Evolutionary conservation across 2,888 invertebrate genomes (phyloP).

Genomic region (Eutolmus rufibarbis): DNA sequence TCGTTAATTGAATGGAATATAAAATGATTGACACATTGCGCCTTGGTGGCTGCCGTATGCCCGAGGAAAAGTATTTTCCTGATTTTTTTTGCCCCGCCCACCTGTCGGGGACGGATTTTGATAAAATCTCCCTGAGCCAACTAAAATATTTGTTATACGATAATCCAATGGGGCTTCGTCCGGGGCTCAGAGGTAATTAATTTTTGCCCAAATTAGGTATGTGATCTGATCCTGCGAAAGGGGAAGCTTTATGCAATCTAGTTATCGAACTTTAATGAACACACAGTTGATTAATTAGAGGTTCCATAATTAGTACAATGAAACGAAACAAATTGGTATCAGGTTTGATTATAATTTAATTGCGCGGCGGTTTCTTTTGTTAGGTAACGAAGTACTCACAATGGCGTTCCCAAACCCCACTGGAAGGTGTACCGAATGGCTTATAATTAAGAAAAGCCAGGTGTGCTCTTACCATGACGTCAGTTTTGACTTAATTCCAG

Average conservation of each 20-base stretch:
- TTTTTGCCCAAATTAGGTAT: not conserved
- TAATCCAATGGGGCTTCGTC: constrained; percentile 7
- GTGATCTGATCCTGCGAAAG: not conserved
- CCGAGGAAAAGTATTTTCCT: not conserved
- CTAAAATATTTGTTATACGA: constrained; percentile 5
- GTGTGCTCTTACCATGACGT: not conserved
- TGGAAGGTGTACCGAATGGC: not conserved
- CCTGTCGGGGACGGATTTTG: not conserved
- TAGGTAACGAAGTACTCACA: not conserved
- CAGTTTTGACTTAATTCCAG: not conserved
- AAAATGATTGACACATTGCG: not conserved
- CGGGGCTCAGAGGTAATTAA: not conserved
- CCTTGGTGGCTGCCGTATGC: not conserved
- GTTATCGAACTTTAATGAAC: constrained; percentile 17
- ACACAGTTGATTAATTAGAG: constrained; percentile 12
- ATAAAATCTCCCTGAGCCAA: not conserved
- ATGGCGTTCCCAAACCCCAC: not conserved
- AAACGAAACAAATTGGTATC: constrained; percentile 6
- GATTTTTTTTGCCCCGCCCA: not conserved
- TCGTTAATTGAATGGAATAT: not conserved
- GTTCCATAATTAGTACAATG: constrained; percentile 3
- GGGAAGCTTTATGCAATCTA: constrained; percentile 4
- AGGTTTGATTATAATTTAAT: not conserved
- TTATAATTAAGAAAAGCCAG: constrained; percentile 16
- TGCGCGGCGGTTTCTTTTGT: not conserved